These are phyloP conservation scores for Caenorhabditis afra DNA, from an alignment of 2,888 invertebrate species.

Conservation along the genomic window DNA sequence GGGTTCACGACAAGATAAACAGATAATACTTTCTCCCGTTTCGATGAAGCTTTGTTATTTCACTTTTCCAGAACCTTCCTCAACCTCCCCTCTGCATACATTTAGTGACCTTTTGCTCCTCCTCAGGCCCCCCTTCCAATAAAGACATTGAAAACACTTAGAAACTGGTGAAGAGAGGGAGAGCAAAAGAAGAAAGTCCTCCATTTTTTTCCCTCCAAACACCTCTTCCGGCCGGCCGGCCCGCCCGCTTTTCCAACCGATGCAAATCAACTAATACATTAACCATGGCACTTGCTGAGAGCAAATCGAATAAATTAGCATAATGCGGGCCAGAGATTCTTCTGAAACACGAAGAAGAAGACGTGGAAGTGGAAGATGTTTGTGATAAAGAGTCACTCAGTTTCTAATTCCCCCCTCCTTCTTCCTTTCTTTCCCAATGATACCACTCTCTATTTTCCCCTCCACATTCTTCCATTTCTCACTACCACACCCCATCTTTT, in stretches of 20 bases:
- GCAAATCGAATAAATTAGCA: constrained; percentile 59
- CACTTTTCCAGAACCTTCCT: no score
- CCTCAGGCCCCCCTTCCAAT: no score
- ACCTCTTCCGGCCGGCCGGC: no score
- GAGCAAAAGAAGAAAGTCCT: not conserved
- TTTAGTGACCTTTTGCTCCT: no score
- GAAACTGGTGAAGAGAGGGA: no score
- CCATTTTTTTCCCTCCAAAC: not conserved
- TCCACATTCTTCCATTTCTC: not conserved
- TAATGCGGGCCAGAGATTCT: constrained; percentile 48
- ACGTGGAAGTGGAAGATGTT: constrained; percentile 22
- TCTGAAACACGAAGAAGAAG: no score
- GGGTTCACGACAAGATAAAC: no score
- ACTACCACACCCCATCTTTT: not conserved
- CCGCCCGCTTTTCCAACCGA: not conserved
- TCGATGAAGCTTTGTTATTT: no score
- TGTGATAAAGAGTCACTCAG: constrained; percentile 25
- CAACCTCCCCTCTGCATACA: no score
- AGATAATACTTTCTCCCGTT: no score
- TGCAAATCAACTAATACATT: constrained; percentile 53
- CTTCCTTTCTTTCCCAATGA: not conserved
- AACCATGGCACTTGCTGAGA: constrained; percentile 40
- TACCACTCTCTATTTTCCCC: not conserved
- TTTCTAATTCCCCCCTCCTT: not conserved
- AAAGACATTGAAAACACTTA: no score